These are phyloP conservation scores for Oenanthe oenanthe DNA, from an alignment of 2,113 vertebrate species.

Conservation along the genomic window DNA sequence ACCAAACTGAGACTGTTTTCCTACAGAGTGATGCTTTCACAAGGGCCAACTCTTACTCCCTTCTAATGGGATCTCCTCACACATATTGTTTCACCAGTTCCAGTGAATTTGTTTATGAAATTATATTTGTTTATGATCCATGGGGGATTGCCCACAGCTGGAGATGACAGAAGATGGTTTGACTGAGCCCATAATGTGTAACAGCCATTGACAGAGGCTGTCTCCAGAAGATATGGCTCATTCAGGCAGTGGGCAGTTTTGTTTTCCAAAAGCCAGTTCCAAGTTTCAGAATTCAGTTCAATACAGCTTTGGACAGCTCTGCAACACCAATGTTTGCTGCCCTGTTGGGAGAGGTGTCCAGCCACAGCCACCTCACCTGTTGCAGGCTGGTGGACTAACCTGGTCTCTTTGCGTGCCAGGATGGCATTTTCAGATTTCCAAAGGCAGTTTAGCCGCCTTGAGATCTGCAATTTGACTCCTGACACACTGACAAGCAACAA, in stretches of 20 bases:
- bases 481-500: conserved; percentile 76
- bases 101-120: background rate
- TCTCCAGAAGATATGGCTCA: background rate
- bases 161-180: background rate
- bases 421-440: conserved; percentile 87
- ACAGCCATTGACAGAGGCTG: background rate
- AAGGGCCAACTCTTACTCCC: background rate
- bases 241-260: background rate
- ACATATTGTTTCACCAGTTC: background rate
- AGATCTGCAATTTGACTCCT: conserved; percentile 87
- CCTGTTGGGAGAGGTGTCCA: background rate
- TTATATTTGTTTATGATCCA: background rate
- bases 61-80: background rate
- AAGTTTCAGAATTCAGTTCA: background rate
- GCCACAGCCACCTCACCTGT: background rate
- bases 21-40: background rate
- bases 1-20: background rate
- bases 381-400: background rate
- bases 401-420: conserved; percentile 66
- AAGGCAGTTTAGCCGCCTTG: conserved; percentile 81
- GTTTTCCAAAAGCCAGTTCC: background rate
- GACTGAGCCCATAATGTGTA: background rate
- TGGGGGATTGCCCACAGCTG: background rate
- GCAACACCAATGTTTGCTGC: background rate
- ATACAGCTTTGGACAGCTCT: background rate